These are phyloP conservation scores for Popillia japonica DNA, from an alignment of 1,140 invertebrate species.

Conservation along the genomic window DNA sequence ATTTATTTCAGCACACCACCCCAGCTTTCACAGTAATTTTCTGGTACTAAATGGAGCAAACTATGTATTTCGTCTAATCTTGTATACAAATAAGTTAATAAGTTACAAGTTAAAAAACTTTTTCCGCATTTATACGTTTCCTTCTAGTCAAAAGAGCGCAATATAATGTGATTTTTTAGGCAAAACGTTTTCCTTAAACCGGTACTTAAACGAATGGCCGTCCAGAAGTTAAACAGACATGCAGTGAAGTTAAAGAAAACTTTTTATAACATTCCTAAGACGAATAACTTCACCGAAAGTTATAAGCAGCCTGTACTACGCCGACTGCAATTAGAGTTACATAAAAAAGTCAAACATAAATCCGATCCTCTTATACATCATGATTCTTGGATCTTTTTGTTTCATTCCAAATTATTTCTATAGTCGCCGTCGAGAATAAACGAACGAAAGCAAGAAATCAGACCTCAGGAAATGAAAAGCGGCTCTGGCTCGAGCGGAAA, in stretches of 20 bases:
- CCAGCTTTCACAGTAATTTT: no score
- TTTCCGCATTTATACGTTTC: background rate
- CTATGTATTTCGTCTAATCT: no score
- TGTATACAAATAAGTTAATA: no score
- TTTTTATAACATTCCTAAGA: background rate
- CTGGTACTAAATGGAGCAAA: no score
- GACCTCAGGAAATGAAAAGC: slow-evolving; percentile 31
- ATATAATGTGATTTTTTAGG: background rate
- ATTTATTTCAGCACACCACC: no score
- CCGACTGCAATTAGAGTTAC: slow-evolving; percentile 26
- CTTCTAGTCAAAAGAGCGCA: background rate
- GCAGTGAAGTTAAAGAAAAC: background rate
- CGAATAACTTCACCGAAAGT: slow-evolving; percentile 1
- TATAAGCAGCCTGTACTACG: background rate
- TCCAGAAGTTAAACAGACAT: background rate
- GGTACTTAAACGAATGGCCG: background rate
- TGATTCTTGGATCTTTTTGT: slow-evolving; percentile 21
- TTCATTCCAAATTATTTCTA: slow-evolving; percentile 29
- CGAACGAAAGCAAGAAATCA: slow-evolving; percentile 33
- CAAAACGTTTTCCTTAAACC: background rate
- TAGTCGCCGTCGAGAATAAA: slow-evolving; percentile 20
- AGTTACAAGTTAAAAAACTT: no score
- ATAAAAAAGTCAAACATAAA: slow-evolving; percentile 32
- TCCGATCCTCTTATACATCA: slow-evolving; percentile 28
- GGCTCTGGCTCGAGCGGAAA: slow-evolving; percentile 22